phyloP scores from a whole-genome alignment of 2,113 vertebrate genomes.

The Pterophyllum scalare region DNA sequence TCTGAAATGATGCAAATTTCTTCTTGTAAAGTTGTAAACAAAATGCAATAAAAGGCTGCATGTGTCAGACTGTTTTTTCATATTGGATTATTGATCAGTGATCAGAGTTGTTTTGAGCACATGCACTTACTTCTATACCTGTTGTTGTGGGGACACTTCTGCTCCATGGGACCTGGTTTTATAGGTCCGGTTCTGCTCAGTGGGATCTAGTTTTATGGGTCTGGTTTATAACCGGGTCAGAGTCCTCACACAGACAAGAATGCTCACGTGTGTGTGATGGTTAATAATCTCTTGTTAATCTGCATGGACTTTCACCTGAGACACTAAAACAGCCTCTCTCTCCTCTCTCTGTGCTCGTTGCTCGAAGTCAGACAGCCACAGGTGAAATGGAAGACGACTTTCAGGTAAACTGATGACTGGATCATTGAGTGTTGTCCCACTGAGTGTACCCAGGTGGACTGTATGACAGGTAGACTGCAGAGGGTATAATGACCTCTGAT shows the following conservation, averaged over 20 bases:
- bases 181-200: too few relatives aligned
- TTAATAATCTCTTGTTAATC: slow-evolving; percentile 51
- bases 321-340: neutral
- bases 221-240: neutral
- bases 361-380: neutral
- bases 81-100: neutral
- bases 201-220: too few relatives aligned
- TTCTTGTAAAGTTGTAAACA: slow-evolving; percentile 21
- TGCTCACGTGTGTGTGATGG: neutral
- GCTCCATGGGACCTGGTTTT: too few relatives aligned
- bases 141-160: too few relatives aligned
- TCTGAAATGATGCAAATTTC: slow-evolving; percentile 22
- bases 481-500: neutral
- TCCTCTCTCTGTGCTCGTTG: neutral
- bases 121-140: too few relatives aligned
- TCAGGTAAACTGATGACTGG: slow-evolving; percentile 44
- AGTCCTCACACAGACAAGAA: neutral
- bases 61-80: slow-evolving; percentile 10
- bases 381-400: slow-evolving; percentile 30
- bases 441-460: neutral
- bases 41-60: slow-evolving; percentile 58
- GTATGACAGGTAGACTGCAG: too few relatives aligned
- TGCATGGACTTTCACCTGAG: slow-evolving; percentile 55
- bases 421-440: neutral
- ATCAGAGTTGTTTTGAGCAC: too few relatives aligned